Evolutionary conservation across 2,888 invertebrate species (phyloP).

Genomic region (Trisateles emortualis): DNA sequence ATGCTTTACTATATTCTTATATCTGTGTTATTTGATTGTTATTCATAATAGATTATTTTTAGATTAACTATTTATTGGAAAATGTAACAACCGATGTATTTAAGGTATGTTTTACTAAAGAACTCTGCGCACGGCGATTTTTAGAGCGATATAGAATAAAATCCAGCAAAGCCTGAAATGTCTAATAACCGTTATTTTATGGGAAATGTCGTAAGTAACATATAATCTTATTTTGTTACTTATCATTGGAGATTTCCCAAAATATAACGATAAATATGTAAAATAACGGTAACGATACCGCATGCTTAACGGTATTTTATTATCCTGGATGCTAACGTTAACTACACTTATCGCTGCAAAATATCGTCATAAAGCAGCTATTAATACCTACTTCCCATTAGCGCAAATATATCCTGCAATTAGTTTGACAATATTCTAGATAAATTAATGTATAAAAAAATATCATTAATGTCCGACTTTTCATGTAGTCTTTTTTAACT

Average conservation of each 20-base stretch:
- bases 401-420: constrained; percentile 24
- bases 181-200: not conserved
- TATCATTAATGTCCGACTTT: constrained; percentile 42
- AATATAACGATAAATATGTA: too few relatives aligned
- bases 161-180: not conserved
- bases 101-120: constrained; percentile 34
- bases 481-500: constrained; percentile 21
- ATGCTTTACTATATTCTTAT: constrained; percentile 42
- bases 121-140: not conserved
- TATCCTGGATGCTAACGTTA: too few relatives aligned
- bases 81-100: constrained; percentile 44
- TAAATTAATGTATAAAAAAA: constrained; percentile 13
- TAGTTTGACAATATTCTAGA: not conserved
- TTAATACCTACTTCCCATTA: constrained; percentile 38
- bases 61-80: constrained; percentile 63
- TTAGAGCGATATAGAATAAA: not conserved
- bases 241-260: too few relatives aligned
- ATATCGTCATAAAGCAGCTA: constrained; percentile 12
- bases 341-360: not conserved
- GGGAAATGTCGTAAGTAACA: too few relatives aligned
- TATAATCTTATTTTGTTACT: too few relatives aligned
- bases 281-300: too few relatives aligned
- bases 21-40: constrained; percentile 50
- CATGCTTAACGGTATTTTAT: too few relatives aligned
- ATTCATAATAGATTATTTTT: constrained; percentile 51